These are phyloP conservation scores for Mormyrus proboscirostris DNA, from an alignment of 2,797 vertebrate genomes.

Conservation along the genomic window DNA sequence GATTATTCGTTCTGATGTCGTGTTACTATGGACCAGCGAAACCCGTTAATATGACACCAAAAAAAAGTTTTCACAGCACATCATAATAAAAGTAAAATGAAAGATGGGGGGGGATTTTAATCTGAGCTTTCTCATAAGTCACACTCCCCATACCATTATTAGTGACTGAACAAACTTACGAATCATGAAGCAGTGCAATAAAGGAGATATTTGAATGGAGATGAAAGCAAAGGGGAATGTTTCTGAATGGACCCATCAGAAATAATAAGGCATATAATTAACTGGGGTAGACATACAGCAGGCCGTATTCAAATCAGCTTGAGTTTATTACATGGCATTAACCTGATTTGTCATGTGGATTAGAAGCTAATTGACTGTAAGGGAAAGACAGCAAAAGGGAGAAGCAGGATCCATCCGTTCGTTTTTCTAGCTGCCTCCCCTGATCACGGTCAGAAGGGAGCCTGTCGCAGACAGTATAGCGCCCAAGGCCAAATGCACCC, in stretches of 20 bases:
- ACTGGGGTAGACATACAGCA: constrained; percentile 25
- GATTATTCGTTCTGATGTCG: neutral
- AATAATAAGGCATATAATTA: constrained; percentile 39
- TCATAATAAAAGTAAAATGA: neutral
- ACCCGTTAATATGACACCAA: neutral
- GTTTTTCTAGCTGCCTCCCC: neutral
- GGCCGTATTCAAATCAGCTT: constrained; percentile 32
- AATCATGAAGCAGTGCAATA: neutral
- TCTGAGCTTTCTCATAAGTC: neutral
- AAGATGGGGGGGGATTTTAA: neutral
- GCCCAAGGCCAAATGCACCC: neutral
- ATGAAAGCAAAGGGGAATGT: neutral
- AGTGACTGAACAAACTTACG: neutral
- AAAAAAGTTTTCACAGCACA: neutral
- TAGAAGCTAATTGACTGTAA: neutral
- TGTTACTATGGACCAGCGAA: neutral
- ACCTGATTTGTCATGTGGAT: constrained; percentile 17
- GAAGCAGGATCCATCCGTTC: neutral
- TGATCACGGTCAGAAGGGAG: neutral
- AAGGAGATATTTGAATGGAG: constrained; percentile 1
- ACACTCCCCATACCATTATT: neutral
- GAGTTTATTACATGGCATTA: constrained; percentile 38
- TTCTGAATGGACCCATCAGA: constrained; percentile 20
- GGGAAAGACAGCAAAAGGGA: neutral
- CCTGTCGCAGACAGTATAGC: neutral